Conservation (phyloP, 2,888 invertebrate species). For the Gari tellinella region DNA sequence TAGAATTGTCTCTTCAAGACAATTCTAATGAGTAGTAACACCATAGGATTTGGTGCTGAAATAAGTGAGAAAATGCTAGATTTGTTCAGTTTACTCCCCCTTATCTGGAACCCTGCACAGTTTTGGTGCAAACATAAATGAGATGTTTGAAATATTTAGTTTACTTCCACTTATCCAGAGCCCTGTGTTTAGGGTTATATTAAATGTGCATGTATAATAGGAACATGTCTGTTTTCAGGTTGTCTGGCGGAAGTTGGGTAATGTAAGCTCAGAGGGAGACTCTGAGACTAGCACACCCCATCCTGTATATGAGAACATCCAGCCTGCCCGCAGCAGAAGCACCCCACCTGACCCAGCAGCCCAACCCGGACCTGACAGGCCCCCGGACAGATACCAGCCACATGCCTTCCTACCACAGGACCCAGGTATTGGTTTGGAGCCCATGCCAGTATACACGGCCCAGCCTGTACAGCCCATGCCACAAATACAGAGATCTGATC, state of each 20-base stretch:
- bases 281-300: slow-evolving; percentile 38
- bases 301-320: slow-evolving; percentile 63
- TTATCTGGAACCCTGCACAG: too few relatives aligned
- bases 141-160: too few relatives aligned
- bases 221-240: slow-evolving; percentile 64
- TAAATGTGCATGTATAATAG: too few relatives aligned
- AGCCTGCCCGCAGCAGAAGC: slow-evolving; percentile 32
- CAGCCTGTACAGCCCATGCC: slow-evolving; percentile 3
- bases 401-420: slow-evolving; percentile 16
- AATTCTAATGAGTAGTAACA: too few relatives aligned
- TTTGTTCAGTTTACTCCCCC: too few relatives aligned
- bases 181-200: too few relatives aligned
- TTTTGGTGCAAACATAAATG: too few relatives aligned
- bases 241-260: slow-evolving; percentile 79
- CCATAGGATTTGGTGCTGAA: too few relatives aligned
- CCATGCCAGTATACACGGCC: slow-evolving; percentile 7
- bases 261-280: slow-evolving; percentile 61
- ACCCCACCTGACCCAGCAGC: slow-evolving; percentile 40
- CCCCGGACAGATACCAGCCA: slow-evolving; percentile 17
- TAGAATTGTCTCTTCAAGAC: too few relatives aligned
- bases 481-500: slow-evolving; percentile 12
- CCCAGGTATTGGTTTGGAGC: too few relatives aligned
- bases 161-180: too few relatives aligned
- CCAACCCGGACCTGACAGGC: slow-evolving; percentile 9
- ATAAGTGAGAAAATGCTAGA: too few relatives aligned